These are phyloP conservation scores for Volucella inflata DNA, from an alignment of 2,888 invertebrate genomes.

Conservation along the genomic window DNA sequence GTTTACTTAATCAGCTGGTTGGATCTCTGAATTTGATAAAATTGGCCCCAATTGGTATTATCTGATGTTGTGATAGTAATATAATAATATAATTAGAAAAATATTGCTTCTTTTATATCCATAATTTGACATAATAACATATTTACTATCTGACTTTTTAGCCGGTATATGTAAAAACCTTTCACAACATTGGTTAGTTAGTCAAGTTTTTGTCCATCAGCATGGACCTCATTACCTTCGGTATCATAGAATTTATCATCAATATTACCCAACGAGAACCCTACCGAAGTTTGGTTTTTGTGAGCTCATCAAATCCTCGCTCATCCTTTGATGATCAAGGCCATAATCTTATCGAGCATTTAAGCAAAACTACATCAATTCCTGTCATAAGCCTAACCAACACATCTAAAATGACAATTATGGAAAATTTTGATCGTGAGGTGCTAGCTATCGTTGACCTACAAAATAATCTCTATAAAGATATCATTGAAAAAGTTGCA, in stretches of 20 bases:
- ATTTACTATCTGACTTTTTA: no score
- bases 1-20: no score
- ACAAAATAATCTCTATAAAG: neutral
- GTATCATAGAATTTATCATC: constrained; percentile 19
- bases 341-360: neutral
- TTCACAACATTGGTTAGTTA: no score
- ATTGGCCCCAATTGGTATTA: no score
- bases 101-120: no score
- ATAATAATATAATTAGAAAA: no score
- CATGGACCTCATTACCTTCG: neutral
- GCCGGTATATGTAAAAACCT: no score
- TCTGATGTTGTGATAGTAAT: no score
- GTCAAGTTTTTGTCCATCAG: no score
- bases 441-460: constrained; percentile 25
- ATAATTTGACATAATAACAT: no score
- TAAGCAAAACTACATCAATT: neutral
- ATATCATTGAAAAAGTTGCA: neutral
- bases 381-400: constrained; percentile 6
- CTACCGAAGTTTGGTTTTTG: constrained; percentile 15
- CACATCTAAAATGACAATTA: neutral
- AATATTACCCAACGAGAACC: neutral
- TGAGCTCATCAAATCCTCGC: neutral
- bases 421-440: constrained; percentile 1
- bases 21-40: no score
- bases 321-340: neutral